phyloP scores from a whole-genome alignment of 2,113 vertebrate genomes.

The Setophaga petechia region DNA sequence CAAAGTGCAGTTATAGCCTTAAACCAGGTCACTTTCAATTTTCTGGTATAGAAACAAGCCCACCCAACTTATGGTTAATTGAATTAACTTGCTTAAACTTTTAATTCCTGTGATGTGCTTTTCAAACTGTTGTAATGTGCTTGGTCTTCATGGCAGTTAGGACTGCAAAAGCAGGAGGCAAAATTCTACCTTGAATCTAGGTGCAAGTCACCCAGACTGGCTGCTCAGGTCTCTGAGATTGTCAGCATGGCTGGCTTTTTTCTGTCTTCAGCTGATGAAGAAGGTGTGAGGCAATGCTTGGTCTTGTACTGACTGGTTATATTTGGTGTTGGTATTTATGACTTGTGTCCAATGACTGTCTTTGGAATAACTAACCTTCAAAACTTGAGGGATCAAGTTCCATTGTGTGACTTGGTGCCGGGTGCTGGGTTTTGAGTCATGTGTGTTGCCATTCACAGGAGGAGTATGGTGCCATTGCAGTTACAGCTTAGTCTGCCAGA shows the following conservation, averaged over 20 bases:
- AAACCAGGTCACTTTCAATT: not conserved
- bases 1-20: not conserved
- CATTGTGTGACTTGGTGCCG: not conserved
- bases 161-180: not conserved
- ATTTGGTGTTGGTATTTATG: not conserved
- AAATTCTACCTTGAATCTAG: not conserved
- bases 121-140: not conserved
- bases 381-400: not conserved
- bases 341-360: not conserved
- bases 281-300: not conserved
- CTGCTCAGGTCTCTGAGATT: not conserved
- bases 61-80: not conserved
- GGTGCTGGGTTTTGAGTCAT: rapidly evolving
- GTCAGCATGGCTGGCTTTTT: not conserved
- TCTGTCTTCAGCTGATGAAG: not conserved
- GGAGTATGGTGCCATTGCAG: not conserved
- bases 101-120: not conserved
- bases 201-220: not conserved
- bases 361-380: not conserved
- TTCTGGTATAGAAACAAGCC: not conserved
- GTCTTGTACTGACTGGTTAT: not conserved
- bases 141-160: not conserved
- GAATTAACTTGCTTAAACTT: not conserved
- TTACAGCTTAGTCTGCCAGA: not conserved
- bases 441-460: not conserved